phyloP scores from a whole-genome alignment of 2,888 invertebrate species.

The Orthosia gothica region DNA sequence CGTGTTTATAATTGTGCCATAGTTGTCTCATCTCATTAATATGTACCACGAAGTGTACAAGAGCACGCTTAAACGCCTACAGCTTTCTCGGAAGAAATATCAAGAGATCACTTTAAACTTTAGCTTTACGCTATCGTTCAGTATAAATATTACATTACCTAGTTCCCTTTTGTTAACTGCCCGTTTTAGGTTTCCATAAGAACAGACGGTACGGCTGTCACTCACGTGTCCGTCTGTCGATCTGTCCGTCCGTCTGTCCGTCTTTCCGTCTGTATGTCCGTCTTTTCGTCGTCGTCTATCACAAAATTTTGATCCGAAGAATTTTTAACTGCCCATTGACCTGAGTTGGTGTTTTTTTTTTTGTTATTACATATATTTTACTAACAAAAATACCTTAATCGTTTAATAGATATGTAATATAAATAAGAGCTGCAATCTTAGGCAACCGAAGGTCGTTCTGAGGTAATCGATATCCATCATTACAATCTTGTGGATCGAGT shows the following conservation, averaged over 20 bases:
- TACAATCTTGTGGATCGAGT: constrained; percentile 34
- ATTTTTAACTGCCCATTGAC: no score
- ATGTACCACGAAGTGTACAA: constrained; percentile 29
- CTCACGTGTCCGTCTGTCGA: no score
- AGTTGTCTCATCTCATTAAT: constrained; percentile 61
- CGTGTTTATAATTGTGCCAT: constrained; percentile 59
- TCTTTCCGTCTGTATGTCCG: no score
- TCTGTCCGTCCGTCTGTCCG: no score
- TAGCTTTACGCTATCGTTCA: not conserved
- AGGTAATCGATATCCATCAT: constrained; percentile 54
- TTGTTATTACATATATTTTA: no score
- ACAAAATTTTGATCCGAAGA: no score
- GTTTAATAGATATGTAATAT: not conserved
- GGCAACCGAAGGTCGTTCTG: constrained; percentile 47
- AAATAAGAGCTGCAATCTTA: constrained; percentile 18
- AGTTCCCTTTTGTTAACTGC: not conserved
- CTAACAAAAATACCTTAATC: not conserved
- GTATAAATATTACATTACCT: not conserved
- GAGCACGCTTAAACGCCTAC: constrained; percentile 23
- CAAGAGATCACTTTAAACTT: constrained; percentile 8
- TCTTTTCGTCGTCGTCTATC: no score
- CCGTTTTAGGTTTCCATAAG: not conserved
- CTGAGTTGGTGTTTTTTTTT: no score
- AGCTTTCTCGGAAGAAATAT: constrained; percentile 33
- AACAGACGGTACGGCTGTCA: no score